phyloP scores from a whole-genome alignment of 2,113 vertebrate species.

The Podarcis muralis region DNA sequence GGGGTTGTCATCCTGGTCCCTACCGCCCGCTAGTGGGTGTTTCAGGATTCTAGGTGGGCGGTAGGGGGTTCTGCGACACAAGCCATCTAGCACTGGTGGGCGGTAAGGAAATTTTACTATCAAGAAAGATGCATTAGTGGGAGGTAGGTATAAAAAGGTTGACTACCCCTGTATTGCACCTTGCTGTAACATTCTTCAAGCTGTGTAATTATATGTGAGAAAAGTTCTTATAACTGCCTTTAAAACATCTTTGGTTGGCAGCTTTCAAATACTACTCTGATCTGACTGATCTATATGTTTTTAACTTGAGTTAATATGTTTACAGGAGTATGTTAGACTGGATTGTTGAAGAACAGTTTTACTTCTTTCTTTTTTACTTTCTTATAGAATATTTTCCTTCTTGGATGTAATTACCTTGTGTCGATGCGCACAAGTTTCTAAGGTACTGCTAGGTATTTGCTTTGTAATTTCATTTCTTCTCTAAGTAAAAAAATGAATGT shows the following conservation, averaged over 20 bases:
- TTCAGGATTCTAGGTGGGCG: too few relatives aligned
- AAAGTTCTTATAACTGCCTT: neutral
- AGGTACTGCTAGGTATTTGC: constrained; percentile 78
- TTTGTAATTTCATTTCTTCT: neutral
- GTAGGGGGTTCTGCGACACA: too few relatives aligned
- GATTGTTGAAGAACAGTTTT: constrained; percentile 32
- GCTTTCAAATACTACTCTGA: neutral
- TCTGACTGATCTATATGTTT: neutral
- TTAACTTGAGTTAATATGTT: neutral
- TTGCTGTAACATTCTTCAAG: neutral
- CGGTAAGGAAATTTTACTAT: too few relatives aligned
- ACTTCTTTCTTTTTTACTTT: constrained; percentile 57
- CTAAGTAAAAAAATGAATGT: constrained; percentile 13
- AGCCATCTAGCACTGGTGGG: too few relatives aligned
- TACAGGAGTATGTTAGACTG: neutral
- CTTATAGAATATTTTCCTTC: constrained; percentile 95
- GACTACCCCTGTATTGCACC: too few relatives aligned
- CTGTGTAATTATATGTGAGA: neutral
- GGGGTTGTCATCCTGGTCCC: too few relatives aligned
- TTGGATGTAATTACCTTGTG: constrained; percentile 95
- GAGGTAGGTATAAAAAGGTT: too few relatives aligned
- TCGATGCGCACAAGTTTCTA: constrained; percentile 95
- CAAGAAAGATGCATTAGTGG: too few relatives aligned
- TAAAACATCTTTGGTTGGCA: neutral
- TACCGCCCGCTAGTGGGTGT: too few relatives aligned